phyloP scores from a whole-genome alignment of 2,888 invertebrate species.

The Dryadula phaetusa region DNA sequence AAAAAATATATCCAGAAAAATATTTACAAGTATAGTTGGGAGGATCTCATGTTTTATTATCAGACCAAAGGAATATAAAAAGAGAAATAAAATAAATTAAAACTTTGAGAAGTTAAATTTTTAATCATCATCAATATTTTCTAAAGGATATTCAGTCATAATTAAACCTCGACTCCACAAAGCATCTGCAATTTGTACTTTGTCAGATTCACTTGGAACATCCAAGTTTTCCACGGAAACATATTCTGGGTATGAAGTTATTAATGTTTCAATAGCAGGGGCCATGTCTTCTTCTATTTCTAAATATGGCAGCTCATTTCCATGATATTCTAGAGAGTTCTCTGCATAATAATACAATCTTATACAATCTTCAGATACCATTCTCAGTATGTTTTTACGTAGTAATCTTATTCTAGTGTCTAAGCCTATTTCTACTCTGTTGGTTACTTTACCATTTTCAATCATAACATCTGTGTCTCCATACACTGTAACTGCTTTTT shows the following conservation, averaged over 20 bases:
- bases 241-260: slow-evolving; percentile 91
- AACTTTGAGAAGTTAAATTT: slow-evolving; percentile 6
- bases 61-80: background rate
- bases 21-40: too few species aligned
- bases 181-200: slow-evolving; percentile 86
- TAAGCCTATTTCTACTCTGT: slow-evolving; percentile 87
- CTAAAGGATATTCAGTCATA: slow-evolving; percentile 87
- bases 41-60: too few species aligned
- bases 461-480: slow-evolving; percentile 89
- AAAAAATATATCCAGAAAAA: too few species aligned
- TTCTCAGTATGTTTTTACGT: slow-evolving; percentile 81
- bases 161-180: slow-evolving; percentile 94
- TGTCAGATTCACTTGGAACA: slow-evolving; percentile 85
- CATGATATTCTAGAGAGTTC: slow-evolving; percentile 94
- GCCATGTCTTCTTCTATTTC: slow-evolving; percentile 89
- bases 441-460: slow-evolving; percentile 84
- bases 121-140: slow-evolving; percentile 73
- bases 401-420: slow-evolving; percentile 86
- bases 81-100: background rate
- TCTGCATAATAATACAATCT: slow-evolving; percentile 92
- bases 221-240: slow-evolving; percentile 89
- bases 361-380: slow-evolving; percentile 86
- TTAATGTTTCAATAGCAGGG: slow-evolving; percentile 88
- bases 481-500: slow-evolving; percentile 88
- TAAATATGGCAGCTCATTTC: slow-evolving; percentile 87